phyloP scores from a whole-genome alignment of 2,888 invertebrate genomes.

The Altica lythri region DNA sequence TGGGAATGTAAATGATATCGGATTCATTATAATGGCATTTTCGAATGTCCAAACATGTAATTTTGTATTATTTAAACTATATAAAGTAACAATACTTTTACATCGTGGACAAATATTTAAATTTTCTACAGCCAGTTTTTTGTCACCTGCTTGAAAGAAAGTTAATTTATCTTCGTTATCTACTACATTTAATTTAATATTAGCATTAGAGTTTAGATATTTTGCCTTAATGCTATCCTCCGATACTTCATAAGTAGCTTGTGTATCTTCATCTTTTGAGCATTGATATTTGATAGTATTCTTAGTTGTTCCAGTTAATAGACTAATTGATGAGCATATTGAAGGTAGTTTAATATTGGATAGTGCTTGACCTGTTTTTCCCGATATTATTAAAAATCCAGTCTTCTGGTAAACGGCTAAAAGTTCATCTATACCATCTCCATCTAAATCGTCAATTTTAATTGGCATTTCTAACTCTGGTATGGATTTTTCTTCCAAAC shows the following conservation, averaged over 20 bases:
- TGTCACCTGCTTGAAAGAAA: slow-evolving; percentile 61
- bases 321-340: slow-evolving; percentile 31
- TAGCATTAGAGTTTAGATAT: slow-evolving; percentile 18
- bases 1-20: slow-evolving; percentile 69
- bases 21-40: slow-evolving; percentile 73
- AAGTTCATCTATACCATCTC: slow-evolving; percentile 72
- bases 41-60: slow-evolving; percentile 63
- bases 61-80: slow-evolving; percentile 60
- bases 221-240: slow-evolving; percentile 28
- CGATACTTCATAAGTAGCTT: slow-evolving; percentile 35
- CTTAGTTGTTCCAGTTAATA: slow-evolving; percentile 21
- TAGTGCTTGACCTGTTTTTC: slow-evolving; percentile 69
- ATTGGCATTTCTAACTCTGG: slow-evolving; percentile 71
- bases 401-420: slow-evolving; percentile 61
- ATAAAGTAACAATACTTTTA: slow-evolving; percentile 65
- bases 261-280: slow-evolving; percentile 14
- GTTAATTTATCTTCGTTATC: slow-evolving; percentile 58
- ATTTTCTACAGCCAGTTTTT: slow-evolving; percentile 72
- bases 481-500: slow-evolving; percentile 61
- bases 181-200: slow-evolving; percentile 37
- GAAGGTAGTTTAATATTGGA: slow-evolving; percentile 59
- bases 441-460: slow-evolving; percentile 72
- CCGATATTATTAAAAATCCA: slow-evolving; percentile 70
- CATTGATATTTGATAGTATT: slow-evolving; percentile 30
- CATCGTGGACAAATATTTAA: slow-evolving; percentile 74